Conservation (phyloP, 2,888 invertebrate genomes). For the Cetonia aurata region DNA sequence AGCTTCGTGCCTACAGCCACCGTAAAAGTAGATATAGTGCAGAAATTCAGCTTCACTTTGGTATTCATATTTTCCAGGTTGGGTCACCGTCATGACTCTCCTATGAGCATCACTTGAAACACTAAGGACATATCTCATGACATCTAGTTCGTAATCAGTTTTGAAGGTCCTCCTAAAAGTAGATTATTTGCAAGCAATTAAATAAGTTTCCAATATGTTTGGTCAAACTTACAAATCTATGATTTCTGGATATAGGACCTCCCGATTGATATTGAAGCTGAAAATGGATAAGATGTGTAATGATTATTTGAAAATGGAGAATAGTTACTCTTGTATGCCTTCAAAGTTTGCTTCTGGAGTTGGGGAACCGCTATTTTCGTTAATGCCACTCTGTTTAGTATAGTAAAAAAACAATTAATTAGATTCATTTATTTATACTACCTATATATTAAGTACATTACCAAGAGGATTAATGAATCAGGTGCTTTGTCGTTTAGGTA, state of each 20-base stretch:
- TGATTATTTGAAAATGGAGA: neutral
- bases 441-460: slow-evolving; percentile 8
- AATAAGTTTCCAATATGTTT: neutral
- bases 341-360: slow-evolving; percentile 85
- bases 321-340: slow-evolving; percentile 84
- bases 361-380: slow-evolving; percentile 88
- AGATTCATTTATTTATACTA: neutral
- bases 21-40: slow-evolving; percentile 86
- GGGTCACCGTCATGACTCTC: slow-evolving; percentile 84
- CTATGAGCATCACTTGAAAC: slow-evolving; percentile 97
- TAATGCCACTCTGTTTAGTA: slow-evolving; percentile 79
- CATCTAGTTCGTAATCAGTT: slow-evolving; percentile 86
- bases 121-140: slow-evolving; percentile 89
- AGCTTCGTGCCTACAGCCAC: slow-evolving; percentile 90
- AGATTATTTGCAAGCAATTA: neutral
- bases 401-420: slow-evolving; percentile 54
- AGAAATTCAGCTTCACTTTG: slow-evolving; percentile 89
- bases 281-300: slow-evolving; percentile 57
- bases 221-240: slow-evolving; percentile 82
- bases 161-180: slow-evolving; percentile 83
- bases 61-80: slow-evolving; percentile 83
- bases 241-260: slow-evolving; percentile 83
- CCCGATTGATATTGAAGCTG: slow-evolving; percentile 82
- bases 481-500: slow-evolving; percentile 29
- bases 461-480: slow-evolving; percentile 35